Evolutionary conservation across 1,140 invertebrate species (phyloP).

Genomic region (Drosophila persimilis): DNA sequence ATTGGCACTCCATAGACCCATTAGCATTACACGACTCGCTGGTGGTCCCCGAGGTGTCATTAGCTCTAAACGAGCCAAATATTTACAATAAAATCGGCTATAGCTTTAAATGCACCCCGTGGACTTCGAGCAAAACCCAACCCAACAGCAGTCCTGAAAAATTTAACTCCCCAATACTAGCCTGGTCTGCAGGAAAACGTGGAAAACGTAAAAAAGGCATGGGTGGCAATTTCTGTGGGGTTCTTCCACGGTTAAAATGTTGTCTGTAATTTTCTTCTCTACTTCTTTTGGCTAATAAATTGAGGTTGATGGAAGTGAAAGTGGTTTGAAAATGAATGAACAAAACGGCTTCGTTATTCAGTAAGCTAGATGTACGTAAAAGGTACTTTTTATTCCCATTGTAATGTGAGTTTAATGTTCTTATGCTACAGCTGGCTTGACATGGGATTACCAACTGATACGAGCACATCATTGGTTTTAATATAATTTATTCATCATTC

Average conservation of each 20-base stretch:
- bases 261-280: too few species aligned
- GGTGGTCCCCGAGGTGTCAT: constrained; percentile 52
- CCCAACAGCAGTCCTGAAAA: constrained; percentile 3
- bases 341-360: too few species aligned
- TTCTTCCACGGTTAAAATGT: too few species aligned
- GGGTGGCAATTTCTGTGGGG: too few species aligned
- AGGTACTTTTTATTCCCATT: too few species aligned
- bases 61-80: constrained; percentile 63
- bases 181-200: too few species aligned
- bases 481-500: constrained; percentile 32
- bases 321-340: neutral
- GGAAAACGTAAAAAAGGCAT: too few species aligned
- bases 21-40: constrained; percentile 41
- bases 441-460: too few species aligned
- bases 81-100: constrained; percentile 63
- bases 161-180: neutral
- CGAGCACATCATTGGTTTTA: constrained; percentile 9
- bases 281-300: neutral
- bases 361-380: too few species aligned
- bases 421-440: too few species aligned
- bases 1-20: constrained; percentile 46
- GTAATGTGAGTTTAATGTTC: too few species aligned
- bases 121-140: constrained; percentile 30
- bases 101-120: constrained; percentile 55
- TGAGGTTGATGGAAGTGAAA: neutral